A percentile compares a stretch with the other conserved stretches of the same genome.
Conservation (phyloP, 2,113 vertebrate species). For the Carassius gibelio region DNA sequence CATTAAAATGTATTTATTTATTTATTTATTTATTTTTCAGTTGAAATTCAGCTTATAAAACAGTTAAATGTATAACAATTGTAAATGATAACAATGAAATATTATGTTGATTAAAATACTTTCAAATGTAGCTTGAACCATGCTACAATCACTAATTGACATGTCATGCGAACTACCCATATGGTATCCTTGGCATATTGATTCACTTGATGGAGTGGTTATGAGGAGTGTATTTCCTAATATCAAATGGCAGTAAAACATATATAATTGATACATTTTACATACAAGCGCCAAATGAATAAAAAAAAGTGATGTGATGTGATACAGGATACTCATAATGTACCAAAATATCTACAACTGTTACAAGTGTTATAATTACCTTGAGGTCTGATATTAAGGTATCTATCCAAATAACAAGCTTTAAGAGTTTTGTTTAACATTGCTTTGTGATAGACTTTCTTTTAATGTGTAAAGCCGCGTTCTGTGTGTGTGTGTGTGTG, state of each 20-base stretch:
- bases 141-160: too few species aligned
- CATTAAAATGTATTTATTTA: neutral
- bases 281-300: neutral
- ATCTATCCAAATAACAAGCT: neutral
- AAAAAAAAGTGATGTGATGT: neutral
- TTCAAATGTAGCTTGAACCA: neutral
- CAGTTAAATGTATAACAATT: neutral
- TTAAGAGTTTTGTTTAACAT: neutral
- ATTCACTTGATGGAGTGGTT: slow-evolving; percentile 14
- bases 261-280: neutral
- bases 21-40: neutral
- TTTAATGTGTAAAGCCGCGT: neutral
- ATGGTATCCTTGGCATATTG: neutral
- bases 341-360: neutral
- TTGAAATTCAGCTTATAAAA: neutral
- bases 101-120: neutral
- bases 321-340: neutral
- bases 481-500: too few species aligned
- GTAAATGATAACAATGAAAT: neutral
- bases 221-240: neutral
- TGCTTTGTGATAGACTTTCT: neutral
- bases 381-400: neutral
- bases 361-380: neutral
- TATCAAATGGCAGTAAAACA: neutral
- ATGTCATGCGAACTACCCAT: neutral